These are phyloP conservation scores for Myotis brandtii DNA, from an alignment of 2,113 vertebrate species.

Conservation along the genomic window DNA sequence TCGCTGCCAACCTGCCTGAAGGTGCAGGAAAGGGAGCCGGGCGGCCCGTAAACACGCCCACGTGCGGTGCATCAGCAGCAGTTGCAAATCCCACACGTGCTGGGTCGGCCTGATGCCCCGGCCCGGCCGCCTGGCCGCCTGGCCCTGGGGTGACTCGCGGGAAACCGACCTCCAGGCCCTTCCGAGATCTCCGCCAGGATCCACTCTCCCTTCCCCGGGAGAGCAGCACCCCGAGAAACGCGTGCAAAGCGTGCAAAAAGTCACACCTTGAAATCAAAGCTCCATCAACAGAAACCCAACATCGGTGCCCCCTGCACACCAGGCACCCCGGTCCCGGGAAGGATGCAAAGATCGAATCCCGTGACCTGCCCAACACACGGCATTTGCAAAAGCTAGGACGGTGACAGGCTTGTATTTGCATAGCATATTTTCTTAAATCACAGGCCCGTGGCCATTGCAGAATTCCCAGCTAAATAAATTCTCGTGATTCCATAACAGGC, in stretches of 20 bases:
- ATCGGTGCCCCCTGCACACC: background rate
- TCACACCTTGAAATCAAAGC: background rate
- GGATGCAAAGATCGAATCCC: no score
- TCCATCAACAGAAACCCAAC: background rate
- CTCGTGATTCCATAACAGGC: background rate
- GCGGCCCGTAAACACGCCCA: conserved; percentile 68
- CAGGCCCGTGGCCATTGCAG: background rate
- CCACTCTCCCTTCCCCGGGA: background rate
- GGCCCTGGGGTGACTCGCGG: background rate
- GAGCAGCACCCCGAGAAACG: background rate
- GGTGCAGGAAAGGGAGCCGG: conserved; percentile 61
- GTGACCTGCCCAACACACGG: no score
- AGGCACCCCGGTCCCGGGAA: no score
- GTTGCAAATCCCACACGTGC: conserved; percentile 62
- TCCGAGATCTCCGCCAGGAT: background rate
- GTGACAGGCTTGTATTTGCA: background rate
- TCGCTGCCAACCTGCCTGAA: conserved; percentile 75
- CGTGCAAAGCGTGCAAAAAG: background rate
- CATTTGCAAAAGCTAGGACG: no score
- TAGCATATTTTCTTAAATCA: background rate
- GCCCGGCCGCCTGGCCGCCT: background rate
- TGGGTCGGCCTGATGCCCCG: background rate
- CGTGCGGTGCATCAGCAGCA: conserved; percentile 1
- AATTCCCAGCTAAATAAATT: background rate
- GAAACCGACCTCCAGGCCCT: background rate